Base-by-base conservation (phyloP, 2,797 vertebrate genomes). In the Etheostoma nigrum region DNA sequence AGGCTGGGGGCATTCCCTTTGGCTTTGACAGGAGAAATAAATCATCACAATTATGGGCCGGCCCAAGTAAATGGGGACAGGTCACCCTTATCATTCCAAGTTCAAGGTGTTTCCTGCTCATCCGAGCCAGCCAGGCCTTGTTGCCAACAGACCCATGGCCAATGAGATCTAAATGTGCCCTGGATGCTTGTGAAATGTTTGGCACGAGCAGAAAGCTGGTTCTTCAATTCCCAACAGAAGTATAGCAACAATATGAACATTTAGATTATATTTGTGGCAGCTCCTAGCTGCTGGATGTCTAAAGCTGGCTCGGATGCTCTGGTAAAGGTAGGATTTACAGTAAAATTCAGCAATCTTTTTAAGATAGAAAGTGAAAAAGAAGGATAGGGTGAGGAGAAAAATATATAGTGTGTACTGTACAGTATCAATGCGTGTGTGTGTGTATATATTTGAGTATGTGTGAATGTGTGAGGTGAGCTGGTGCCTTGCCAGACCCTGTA, bases 1-100 rank as follows among this genome's bases (percentile, higher is more conserved):
- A 33, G 33, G 61, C 49, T 60, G 64, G 75, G 81, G 80, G 76
- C 73, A 81, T 83, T 85, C 86, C 70, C 66, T 84, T 75, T 76
- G 67, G 66, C 73, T 90, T 85, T 89, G 93, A 92, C 90, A 91
- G 88, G 62, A 79, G 86, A 88, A 83, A 93, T 94, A 93, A 94
- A 95, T 93, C 93, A 93, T 81, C 59, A 71, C 89, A 93, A 95
- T 94, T 94, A 93, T 91, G 86, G 84, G 83, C 80, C 67, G 57
- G 78, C 80, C 74, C 88, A 74, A 86, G 85, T 88, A 89, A 91
- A 89, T 78, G 83, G 84, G 84, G 87, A 90, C 89, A 85, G 91
- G 89, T 93, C 90, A 92, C 73, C 88, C 91, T 92, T 91, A 91
- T 93, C 90, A 74, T 86, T 83, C 69, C 84, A 86, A 88, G 92